Percentiles rank a stretch among this genome's conserved stretches.
Evolutionary conservation across 1,140 invertebrate species (phyloP).

Genomic region (Leptinotarsa texana): DNA sequence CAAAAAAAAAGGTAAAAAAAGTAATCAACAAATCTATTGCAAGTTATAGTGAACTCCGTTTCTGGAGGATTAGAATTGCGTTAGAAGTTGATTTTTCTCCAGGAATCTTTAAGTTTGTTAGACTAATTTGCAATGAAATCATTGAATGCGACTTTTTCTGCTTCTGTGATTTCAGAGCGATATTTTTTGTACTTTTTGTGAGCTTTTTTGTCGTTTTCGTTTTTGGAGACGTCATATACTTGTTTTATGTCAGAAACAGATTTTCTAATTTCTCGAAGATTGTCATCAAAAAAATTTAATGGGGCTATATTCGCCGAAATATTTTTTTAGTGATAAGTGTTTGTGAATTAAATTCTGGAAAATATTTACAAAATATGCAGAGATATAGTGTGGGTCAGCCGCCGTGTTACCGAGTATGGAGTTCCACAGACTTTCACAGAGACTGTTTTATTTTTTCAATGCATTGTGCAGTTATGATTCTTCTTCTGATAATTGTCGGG

Average conservation of each 20-base stretch:
- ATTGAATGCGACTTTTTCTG: not conserved
- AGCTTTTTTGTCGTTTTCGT: not conserved
- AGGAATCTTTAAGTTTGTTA: not conserved
- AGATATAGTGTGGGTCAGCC: not conserved
- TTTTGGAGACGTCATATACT: not conserved
- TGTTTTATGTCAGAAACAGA: not conserved
- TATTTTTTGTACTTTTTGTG: slow-evolving; percentile 9
- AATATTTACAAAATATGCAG: not conserved
- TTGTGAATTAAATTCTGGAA: not conserved
- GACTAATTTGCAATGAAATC: not conserved
- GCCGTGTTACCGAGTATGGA: not conserved
- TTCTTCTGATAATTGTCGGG: too few relatives aligned
- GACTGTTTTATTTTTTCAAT: too few relatives aligned
- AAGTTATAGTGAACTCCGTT: not conserved
- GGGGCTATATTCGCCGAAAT: slow-evolving; percentile 10
- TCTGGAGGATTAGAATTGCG: not conserved
- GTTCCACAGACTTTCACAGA: not conserved
- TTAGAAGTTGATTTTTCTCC: not conserved
- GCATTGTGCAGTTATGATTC: too few relatives aligned
- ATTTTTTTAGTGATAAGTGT: not conserved
- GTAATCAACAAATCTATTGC: not conserved
- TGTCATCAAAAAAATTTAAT: not conserved
- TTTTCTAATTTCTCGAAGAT: not conserved
- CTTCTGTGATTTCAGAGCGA: slow-evolving; percentile 7
- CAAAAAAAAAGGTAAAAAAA: too few relatives aligned